phyloP scores from a whole-genome alignment of 2,888 invertebrate genomes.

The Tenthredo amoena region DNA sequence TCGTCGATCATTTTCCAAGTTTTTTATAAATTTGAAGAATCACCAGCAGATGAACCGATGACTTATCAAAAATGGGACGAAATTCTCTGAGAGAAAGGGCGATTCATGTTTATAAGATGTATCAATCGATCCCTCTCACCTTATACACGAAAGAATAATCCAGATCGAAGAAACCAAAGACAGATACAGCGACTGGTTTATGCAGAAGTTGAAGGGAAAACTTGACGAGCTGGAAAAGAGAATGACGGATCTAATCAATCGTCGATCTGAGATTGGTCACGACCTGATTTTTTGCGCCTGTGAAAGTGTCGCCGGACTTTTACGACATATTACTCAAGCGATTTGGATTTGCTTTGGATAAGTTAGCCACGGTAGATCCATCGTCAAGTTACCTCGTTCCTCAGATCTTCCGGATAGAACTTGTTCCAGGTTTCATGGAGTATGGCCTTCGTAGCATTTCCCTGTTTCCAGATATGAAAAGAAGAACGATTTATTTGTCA shows the following conservation, averaged over 20 bases:
- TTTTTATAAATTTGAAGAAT: no score
- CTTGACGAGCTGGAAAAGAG: not conserved
- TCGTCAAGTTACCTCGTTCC: not conserved
- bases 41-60: no score
- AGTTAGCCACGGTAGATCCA: no score
- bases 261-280: no score
- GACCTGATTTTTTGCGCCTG: no score
- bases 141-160: not conserved
- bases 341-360: no score
- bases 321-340: no score
- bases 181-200: not conserved
- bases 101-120: no score
- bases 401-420: not conserved
- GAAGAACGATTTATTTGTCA: not conserved
- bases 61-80: no score
- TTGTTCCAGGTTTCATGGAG: not conserved
- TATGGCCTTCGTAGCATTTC: not conserved
- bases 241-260: not conserved
- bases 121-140: not conserved
- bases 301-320: no score
- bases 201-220: not conserved
- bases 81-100: no score
- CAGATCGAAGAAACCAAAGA: not conserved
- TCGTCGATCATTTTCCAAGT: not conserved
- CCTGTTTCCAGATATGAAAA: not conserved